Evolutionary conservation across 1,140 invertebrate genomes (phyloP).

Genomic region (Zelostemma sp.): DNA sequence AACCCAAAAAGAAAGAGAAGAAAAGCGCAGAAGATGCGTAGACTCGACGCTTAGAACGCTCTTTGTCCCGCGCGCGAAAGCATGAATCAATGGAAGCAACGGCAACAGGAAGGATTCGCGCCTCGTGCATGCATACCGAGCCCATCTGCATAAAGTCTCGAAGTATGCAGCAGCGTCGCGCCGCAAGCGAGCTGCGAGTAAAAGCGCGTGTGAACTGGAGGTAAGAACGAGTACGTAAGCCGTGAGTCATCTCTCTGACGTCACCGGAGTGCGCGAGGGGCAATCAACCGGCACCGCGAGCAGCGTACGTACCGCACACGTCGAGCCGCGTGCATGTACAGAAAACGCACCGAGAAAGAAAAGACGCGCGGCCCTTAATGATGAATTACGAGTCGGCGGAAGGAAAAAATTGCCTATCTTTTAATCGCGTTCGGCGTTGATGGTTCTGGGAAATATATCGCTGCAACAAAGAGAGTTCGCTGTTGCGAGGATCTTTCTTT

Average conservation of each 20-base stretch:
- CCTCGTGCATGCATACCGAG: conserved; percentile 2
- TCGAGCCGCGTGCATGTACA: conserved; percentile 21
- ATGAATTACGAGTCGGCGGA: conserved; percentile 19
- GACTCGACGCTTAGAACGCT: background rate
- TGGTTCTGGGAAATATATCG: background rate
- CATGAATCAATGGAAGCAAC: conserved; percentile 32
- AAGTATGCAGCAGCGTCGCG: conserved; percentile 4
- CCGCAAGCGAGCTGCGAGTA: conserved; percentile 4
- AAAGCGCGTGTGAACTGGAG: conserved; percentile 27
- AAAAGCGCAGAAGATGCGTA: too few relatives aligned
- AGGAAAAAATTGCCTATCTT: background rate
- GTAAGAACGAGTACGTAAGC: conserved; percentile 30
- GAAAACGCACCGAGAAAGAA: conserved; percentile 1
- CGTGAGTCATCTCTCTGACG: conserved; percentile 37
- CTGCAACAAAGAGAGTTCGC: background rate
- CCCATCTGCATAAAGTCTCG: background rate
- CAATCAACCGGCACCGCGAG: conserved; percentile 39
- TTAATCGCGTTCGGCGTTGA: too few relatives aligned
- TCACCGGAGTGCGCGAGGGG: conserved; percentile 35
- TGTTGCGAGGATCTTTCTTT: background rate
- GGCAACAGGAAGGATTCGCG: conserved; percentile 29
- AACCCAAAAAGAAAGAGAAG: too few relatives aligned
- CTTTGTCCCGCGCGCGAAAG: conserved; percentile 30
- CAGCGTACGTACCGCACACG: conserved; percentile 26
- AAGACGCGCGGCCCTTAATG: conserved; percentile 5